Conservation (phyloP, 2,888 invertebrate species). For the Xylota segnis region DNA sequence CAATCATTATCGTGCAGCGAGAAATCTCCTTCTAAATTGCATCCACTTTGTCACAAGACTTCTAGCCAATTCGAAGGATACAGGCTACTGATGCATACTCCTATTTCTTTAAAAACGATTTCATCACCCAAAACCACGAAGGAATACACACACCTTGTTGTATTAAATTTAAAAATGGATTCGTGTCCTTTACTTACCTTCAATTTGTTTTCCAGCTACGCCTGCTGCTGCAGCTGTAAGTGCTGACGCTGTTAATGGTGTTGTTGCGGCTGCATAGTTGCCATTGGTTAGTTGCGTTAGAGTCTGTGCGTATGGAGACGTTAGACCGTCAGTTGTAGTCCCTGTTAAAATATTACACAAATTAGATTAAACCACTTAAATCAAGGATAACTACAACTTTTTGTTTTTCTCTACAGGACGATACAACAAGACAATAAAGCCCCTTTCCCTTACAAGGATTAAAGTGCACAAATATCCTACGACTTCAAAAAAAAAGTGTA, state of each 20-base stretch:
- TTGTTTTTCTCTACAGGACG: not conserved
- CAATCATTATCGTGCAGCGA: too few relatives aligned
- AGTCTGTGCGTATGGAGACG: constrained; percentile 86
- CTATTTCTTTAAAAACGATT: too few relatives aligned
- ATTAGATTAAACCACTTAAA: not conserved
- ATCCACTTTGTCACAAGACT: too few relatives aligned
- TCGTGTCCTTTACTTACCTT: constrained; percentile 86
- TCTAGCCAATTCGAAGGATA: too few relatives aligned
- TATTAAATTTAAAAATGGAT: too few relatives aligned
- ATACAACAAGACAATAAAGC: constrained; percentile 22
- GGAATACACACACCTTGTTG: too few relatives aligned
- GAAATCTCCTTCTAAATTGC: too few relatives aligned
- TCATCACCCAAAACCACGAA: too few relatives aligned
- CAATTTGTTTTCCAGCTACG: constrained; percentile 95
- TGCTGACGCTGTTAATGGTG: constrained; percentile 87
- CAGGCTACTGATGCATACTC: too few relatives aligned
- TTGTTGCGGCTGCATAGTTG: constrained; percentile 82
- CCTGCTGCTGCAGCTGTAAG: constrained; percentile 91
- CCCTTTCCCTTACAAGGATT: constrained; percentile 21
- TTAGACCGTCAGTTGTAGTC: constrained; percentile 86
- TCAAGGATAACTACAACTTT: not conserved
- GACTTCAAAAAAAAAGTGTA: not conserved
- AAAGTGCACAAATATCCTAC: constrained; percentile 17
- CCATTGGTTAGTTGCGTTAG: constrained; percentile 85
- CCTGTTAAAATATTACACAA: constrained; percentile 82